Evolutionary conservation across 2,888 invertebrate species (phyloP).

Genomic region (Holacanthella duospinosa): DNA sequence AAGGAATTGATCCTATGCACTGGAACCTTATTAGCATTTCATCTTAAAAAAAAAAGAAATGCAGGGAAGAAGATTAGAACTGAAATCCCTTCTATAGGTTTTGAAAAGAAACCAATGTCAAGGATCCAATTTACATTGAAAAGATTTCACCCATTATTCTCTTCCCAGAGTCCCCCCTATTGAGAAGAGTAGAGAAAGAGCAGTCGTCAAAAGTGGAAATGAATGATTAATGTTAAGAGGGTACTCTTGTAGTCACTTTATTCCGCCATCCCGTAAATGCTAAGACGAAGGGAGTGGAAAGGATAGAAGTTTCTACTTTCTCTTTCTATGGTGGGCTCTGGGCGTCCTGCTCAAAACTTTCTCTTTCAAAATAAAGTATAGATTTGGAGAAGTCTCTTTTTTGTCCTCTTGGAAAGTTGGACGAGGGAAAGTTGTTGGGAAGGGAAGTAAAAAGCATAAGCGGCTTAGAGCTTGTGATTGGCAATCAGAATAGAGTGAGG

Average conservation of each 20-base stretch:
- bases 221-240: too few relatives aligned
- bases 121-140: neutral
- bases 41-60: conserved; percentile 7
- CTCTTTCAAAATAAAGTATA: neutral
- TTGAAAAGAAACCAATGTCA: neutral
- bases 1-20: too few relatives aligned
- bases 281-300: neutral
- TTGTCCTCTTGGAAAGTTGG: conserved; percentile 14
- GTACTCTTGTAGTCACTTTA: neutral
- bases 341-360: neutral
- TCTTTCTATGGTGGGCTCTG: neutral
- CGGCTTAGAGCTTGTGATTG: conserved; percentile 37
- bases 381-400: neutral
- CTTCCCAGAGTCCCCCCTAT: neutral
- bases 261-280: neutral
- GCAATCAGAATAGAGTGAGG: conserved; percentile 36
- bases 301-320: neutral
- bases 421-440: conserved; percentile 8
- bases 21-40: neutral
- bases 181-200: too few relatives aligned
- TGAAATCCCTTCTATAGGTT: neutral
- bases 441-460: conserved; percentile 30
- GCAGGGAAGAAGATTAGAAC: conserved; percentile 5
- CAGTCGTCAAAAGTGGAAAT: too few relatives aligned
- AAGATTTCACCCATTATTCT: neutral